Conservation (phyloP, 2,888 invertebrate genomes). For the Beris morrisii region DNA sequence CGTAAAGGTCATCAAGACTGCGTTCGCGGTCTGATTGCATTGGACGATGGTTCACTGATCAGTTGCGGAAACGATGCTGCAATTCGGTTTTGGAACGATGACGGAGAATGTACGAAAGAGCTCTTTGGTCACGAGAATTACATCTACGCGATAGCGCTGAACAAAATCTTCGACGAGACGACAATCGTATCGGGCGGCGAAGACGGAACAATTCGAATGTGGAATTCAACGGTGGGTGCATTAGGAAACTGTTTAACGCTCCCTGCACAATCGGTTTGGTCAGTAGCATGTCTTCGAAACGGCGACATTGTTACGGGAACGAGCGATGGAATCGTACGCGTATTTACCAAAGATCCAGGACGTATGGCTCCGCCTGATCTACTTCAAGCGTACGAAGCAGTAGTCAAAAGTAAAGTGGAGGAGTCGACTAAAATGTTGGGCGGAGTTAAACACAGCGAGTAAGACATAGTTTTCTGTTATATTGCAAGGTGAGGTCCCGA, state of each 20-base stretch:
- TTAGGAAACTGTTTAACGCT: slow-evolving; percentile 53
- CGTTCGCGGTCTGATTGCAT: slow-evolving; percentile 76
- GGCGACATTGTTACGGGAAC: slow-evolving; percentile 87
- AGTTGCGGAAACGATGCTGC: slow-evolving; percentile 93
- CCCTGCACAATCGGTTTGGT: slow-evolving; percentile 91
- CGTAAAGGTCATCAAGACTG: slow-evolving; percentile 84
- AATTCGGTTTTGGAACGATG: slow-evolving; percentile 79
- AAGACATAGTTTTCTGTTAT: slow-evolving; percentile 48
- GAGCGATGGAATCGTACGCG: slow-evolving; percentile 84
- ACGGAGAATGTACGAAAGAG: slow-evolving; percentile 75
- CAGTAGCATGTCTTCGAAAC: slow-evolving; percentile 75
- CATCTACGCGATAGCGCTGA: slow-evolving; percentile 72
- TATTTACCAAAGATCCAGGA: slow-evolving; percentile 75
- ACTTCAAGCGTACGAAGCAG: slow-evolving; percentile 69
- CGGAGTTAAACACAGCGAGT: slow-evolving; percentile 84
- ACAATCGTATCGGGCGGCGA: slow-evolving; percentile 85
- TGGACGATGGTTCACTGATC: slow-evolving; percentile 74
- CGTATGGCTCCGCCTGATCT: slow-evolving; percentile 69
- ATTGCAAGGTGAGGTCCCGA: too few species aligned
- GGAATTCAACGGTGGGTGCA: slow-evolving; percentile 59
- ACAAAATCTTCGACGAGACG: slow-evolving; percentile 59
- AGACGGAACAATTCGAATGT: slow-evolving; percentile 81
- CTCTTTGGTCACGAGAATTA: slow-evolving; percentile 86
- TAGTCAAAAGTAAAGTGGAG: slow-evolving; percentile 66
- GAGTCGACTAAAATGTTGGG: slow-evolving; percentile 73